Conservation (phyloP, 2,797 vertebrate genomes). For the Aeoliscus strigatus region DNA sequence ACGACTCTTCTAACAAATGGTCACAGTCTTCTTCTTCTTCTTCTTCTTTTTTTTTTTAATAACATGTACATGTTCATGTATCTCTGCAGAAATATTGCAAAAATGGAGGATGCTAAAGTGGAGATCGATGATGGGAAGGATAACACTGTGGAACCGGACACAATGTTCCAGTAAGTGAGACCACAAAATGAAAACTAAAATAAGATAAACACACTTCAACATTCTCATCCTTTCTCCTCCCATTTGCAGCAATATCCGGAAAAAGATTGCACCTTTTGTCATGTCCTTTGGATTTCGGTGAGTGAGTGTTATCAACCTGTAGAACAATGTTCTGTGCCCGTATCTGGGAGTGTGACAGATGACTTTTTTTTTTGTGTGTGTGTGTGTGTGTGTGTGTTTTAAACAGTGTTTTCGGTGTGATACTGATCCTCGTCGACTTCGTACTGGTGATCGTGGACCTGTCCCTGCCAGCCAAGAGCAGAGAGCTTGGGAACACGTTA, state of each 20-base stretch:
- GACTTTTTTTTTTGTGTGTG: conserved; percentile 3
- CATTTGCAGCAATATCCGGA: conserved; percentile 69
- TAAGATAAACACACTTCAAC: neutral
- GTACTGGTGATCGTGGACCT: conserved; percentile 80
- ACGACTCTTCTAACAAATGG: too few species aligned
- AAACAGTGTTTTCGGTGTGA: conserved; percentile 82
- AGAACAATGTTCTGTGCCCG: neutral
- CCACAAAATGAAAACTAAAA: neutral
- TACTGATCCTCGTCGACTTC: conserved; percentile 87
- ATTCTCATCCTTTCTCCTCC: neutral
- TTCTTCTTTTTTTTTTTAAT: neutral
- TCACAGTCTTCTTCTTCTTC: neutral
- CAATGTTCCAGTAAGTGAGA: conserved; percentile 73
- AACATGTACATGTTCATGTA: neutral
- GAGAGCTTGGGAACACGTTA: conserved; percentile 54
- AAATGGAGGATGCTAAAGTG: conserved; percentile 75
- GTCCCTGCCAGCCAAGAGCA: conserved; percentile 43
- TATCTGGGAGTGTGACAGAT: neutral
- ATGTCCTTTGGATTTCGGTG: conserved; percentile 93
- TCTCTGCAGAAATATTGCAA: conserved; percentile 52
- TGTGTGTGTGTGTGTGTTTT: too few species aligned
- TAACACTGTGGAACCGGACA: conserved; percentile 64
- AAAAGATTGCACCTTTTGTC: conserved; percentile 74
- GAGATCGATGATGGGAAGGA: conserved; percentile 84
- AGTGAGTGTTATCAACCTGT: conserved; percentile 37